These are phyloP conservation scores for Brachymystax lenok DNA, from an alignment of 2,797 vertebrate genomes.

Conservation along the genomic window DNA sequence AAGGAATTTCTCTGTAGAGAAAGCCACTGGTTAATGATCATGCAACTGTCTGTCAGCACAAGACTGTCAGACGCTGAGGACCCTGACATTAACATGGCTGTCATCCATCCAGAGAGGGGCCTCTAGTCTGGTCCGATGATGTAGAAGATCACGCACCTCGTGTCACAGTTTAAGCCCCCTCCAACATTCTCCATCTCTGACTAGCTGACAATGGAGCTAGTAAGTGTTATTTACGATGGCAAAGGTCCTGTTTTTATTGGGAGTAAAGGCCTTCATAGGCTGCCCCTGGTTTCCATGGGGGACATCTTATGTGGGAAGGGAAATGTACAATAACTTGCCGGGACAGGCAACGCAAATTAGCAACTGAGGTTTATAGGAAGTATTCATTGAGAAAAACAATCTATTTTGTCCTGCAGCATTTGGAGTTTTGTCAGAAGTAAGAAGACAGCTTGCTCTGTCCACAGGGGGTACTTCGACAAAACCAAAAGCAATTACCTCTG, in stretches of 20 bases:
- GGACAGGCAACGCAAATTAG: conserved; percentile 13
- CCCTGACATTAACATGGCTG: conserved; percentile 28
- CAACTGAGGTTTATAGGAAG: conserved; percentile 38
- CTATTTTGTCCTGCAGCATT: conserved; percentile 39
- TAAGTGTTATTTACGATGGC: conserved; percentile 48
- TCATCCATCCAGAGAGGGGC: conserved; percentile 6
- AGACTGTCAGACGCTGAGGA: conserved; percentile 19
- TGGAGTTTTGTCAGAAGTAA: conserved; percentile 38
- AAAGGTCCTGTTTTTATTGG: conserved; percentile 57
- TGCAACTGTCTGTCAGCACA: conserved; percentile 56
- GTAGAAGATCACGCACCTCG: conserved; percentile 1
- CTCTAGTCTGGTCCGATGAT: not conserved
- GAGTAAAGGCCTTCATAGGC: conserved; percentile 27
- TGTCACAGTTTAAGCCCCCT: not conserved
- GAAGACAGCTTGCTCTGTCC: conserved; percentile 35
- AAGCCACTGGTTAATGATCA: conserved; percentile 68
- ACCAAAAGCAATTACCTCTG: conserved; percentile 53
- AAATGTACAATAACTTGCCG: conserved; percentile 46
- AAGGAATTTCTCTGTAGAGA: conserved; percentile 65
- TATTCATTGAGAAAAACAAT: conserved; percentile 30
- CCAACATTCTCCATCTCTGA: not conserved
- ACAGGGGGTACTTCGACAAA: conserved; percentile 39
- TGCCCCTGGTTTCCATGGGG: conserved; percentile 55
- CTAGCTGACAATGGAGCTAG: conserved; percentile 6
- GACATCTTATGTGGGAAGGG: conserved; percentile 34